Evolutionary conservation across 1,140 invertebrate genomes (phyloP), one percentile per base, ranked within the genome.

Genomic region (Orchesella cincta): DNA sequence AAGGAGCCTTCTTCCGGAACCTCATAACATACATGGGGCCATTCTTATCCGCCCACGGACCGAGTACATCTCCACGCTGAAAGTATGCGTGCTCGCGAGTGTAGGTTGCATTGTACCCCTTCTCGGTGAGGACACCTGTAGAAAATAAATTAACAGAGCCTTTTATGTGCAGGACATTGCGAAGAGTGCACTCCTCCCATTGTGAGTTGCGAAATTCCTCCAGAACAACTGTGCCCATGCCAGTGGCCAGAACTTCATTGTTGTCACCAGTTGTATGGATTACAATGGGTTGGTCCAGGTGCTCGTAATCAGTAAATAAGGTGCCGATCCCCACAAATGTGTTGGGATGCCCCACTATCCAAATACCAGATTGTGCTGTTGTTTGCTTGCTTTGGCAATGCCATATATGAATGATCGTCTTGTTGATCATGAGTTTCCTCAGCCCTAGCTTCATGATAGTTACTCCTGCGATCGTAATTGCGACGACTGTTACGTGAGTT

Each of bases 91-190:
- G 39, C 8, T 8, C 20, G 8, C 20, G 39, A 12, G 8, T 46
- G 39, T 12, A 12, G 39, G 20, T 20, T 20, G 20, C 8, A 20
- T 46, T 20, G 20, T 46, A 46, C 8, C 39, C 39, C 20, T 20
- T 46, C 8, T 46, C 39, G 8, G 39, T 46, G 39, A 46, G 39
- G 8, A 20, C 20, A 46, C 39, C 20, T 12, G 20, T 20, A 12
- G 39, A 46, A 46, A 46, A 46, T 20, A 46, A 46, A 20, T 46
- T 46, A 46, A 46, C 39, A 46, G 39, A 46, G 8, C 39, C 39
- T 8, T 8, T 39, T 26, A 75, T 62, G 34, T 35, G 57, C 5
- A 75, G 26, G 2, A 75, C 74, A 29, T 75, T 75, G 3, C 20
- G 18, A 2, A 75, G 28, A 14, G 26, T 2, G 12, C 5, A 18